Evolutionary conservation across 2,888 invertebrate species (phyloP).

Genomic region (Fragum fragum): DNA sequence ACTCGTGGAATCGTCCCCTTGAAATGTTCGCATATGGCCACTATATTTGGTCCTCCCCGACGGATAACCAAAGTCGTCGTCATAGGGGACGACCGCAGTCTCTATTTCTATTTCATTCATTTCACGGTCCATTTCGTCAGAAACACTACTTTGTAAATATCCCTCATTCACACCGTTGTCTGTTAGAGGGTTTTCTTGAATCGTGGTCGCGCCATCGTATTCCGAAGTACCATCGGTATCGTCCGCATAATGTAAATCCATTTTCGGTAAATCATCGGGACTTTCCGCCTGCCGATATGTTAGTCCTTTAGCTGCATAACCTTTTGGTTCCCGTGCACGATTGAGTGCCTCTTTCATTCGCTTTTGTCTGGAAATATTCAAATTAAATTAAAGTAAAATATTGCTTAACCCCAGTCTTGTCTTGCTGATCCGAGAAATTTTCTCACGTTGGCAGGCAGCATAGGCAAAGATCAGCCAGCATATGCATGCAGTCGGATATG

Average conservation of each 20-base stretch:
- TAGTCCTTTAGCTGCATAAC: conserved; percentile 73
- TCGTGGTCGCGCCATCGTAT: conserved; percentile 68
- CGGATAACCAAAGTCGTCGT: conserved; percentile 58
- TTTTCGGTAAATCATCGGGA: conserved; percentile 66
- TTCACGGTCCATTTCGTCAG: conserved; percentile 70
- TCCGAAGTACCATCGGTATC: conserved; percentile 68
- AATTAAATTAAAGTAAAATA: too few relatives aligned
- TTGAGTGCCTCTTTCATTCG: conserved; percentile 75
- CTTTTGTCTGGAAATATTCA: conserved; percentile 61
- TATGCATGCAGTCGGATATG: too few relatives aligned
- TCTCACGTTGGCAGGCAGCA: too few relatives aligned
- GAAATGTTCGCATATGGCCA: conserved; percentile 67
- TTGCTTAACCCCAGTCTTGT: too few relatives aligned
- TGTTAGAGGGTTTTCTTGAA: conserved; percentile 73
- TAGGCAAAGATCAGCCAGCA: too few relatives aligned
- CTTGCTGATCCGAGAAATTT: too few relatives aligned
- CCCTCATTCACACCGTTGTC: conserved; percentile 60
- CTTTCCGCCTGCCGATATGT: conserved; percentile 74
- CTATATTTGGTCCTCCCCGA: conserved; percentile 50
- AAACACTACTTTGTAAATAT: conserved; percentile 69
- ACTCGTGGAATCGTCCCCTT: conserved; percentile 69
- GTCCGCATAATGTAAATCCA: conserved; percentile 66
- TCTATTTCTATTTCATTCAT: conserved; percentile 74
- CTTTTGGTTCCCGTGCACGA: conserved; percentile 68
- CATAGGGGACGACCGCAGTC: conserved; percentile 75